phyloP scores from a whole-genome alignment of 2,888 invertebrate genomes.

The Nephrotoma guestfalica region DNA sequence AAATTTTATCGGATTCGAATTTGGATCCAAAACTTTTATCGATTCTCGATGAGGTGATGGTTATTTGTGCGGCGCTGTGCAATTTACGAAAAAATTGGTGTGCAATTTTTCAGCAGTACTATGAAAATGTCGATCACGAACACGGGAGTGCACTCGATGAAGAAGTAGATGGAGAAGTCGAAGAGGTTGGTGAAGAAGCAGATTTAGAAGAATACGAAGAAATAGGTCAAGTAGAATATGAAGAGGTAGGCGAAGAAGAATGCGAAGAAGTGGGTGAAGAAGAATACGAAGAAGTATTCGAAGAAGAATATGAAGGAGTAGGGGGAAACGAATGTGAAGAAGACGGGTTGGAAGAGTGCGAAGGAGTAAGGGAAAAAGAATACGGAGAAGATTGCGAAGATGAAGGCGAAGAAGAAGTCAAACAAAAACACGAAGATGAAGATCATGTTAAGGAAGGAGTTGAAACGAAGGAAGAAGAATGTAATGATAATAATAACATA shows the following conservation, averaged over 20 bases:
- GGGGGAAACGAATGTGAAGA: too few relatives aligned
- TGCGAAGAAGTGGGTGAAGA: background rate
- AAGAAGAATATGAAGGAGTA: too few relatives aligned
- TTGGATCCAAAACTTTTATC: background rate
- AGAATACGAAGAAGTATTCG: too few relatives aligned
- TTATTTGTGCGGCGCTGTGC: background rate
- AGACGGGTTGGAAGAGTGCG: background rate
- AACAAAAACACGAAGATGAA: too few relatives aligned
- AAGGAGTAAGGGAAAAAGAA: background rate
- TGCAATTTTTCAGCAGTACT: background rate
- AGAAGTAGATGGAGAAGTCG: background rate
- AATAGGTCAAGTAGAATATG: background rate
- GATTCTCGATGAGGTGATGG: background rate
- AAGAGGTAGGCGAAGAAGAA: background rate
- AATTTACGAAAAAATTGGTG: background rate
- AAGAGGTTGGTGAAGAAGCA: too few relatives aligned
- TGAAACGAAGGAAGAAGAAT: too few relatives aligned
- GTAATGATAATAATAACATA: too few relatives aligned
- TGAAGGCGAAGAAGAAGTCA: background rate
- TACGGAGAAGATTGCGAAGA: background rate
- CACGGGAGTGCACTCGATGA: background rate
- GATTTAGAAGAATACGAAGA: background rate
- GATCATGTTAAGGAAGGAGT: too few relatives aligned
- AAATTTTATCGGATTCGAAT: background rate
- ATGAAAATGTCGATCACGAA: background rate